phyloP scores from a whole-genome alignment of 2,797 vertebrate genomes.

The Aquila chrysaetos region DNA sequence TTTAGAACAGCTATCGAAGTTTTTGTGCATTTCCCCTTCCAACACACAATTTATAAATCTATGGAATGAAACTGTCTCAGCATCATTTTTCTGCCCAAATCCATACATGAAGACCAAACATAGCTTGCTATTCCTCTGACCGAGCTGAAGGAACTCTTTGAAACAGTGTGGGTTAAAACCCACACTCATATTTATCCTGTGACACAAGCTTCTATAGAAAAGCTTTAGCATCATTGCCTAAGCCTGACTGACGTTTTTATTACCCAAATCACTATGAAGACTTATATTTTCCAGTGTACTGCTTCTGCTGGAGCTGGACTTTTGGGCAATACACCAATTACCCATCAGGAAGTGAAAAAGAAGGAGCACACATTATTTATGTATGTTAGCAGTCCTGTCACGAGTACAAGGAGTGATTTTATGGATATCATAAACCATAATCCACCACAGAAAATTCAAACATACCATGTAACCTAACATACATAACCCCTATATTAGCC shows the following conservation, averaged over 20 bases:
- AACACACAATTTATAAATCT: background rate
- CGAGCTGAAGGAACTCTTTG: background rate
- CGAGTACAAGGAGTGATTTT: background rate
- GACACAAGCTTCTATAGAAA: constrained; percentile 6
- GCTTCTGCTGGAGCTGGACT: background rate
- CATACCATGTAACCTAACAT: background rate
- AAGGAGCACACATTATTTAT: background rate
- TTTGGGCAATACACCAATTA: background rate
- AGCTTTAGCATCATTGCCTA: background rate
- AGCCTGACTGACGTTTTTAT: constrained; percentile 12
- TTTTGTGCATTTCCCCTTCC: background rate
- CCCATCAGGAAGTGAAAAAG: background rate
- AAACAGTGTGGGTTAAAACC: background rate
- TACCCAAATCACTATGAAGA: background rate
- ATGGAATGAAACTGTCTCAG: background rate
- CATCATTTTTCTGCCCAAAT: background rate
- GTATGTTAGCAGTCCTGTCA: background rate
- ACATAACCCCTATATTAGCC: background rate
- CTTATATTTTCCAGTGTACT: constrained; percentile 1
- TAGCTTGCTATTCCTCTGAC: background rate
- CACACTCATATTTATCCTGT: background rate
- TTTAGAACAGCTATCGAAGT: background rate
- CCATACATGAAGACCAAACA: background rate
- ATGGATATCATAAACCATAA: constrained; percentile 1
- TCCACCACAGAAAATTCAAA: background rate